These are phyloP conservation scores for Unio pictorum DNA, from an alignment of 2,888 invertebrate species.

Conservation along the genomic window DNA sequence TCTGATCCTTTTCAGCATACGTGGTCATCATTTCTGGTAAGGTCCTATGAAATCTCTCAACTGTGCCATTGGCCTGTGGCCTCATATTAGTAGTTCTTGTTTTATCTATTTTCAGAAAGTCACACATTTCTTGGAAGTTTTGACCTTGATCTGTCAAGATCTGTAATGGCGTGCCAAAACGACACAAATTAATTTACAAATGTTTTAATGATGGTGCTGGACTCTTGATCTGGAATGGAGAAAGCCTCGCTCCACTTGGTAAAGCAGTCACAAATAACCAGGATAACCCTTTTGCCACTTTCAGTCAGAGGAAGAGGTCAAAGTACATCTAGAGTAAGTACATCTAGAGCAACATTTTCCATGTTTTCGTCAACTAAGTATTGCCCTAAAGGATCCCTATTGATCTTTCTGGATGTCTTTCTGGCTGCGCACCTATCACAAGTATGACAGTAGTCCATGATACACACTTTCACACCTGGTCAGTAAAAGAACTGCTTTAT, in stretches of 20 bases:
- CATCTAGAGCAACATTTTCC: slow-evolving; percentile 20
- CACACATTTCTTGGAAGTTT: slow-evolving; percentile 21
- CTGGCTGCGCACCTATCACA: slow-evolving; percentile 26
- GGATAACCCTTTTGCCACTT: slow-evolving; percentile 2
- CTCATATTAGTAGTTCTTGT: slow-evolving; percentile 39
- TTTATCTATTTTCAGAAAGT: slow-evolving; percentile 21
- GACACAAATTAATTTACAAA: slow-evolving; percentile 28
- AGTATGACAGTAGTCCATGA: slow-evolving; percentile 9
- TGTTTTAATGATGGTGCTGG: slow-evolving; percentile 21
- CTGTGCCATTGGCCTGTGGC: too few species aligned
- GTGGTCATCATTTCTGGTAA: slow-evolving; percentile 23
- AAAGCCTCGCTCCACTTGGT: slow-evolving; percentile 31
- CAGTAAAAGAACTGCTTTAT: slow-evolving; percentile 29
- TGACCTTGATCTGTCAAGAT: slow-evolving; percentile 30
- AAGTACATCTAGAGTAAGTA: slow-evolving; percentile 29
- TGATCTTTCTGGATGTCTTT: slow-evolving; percentile 4
- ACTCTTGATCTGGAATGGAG: slow-evolving; percentile 28
- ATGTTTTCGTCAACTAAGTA: slow-evolving; percentile 7
- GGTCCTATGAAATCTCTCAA: slow-evolving; percentile 43
- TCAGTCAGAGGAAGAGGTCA: slow-evolving; percentile 17
- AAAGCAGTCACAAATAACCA: slow-evolving; percentile 18
- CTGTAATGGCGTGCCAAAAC: slow-evolving; percentile 24
- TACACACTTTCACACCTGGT: slow-evolving; percentile 20
- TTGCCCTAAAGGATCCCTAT: slow-evolving; percentile 7
- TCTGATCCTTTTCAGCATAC: slow-evolving; percentile 37